phyloP scores from a whole-genome alignment of 2,113 vertebrate species.

The Calyptomena viridis region DNA sequence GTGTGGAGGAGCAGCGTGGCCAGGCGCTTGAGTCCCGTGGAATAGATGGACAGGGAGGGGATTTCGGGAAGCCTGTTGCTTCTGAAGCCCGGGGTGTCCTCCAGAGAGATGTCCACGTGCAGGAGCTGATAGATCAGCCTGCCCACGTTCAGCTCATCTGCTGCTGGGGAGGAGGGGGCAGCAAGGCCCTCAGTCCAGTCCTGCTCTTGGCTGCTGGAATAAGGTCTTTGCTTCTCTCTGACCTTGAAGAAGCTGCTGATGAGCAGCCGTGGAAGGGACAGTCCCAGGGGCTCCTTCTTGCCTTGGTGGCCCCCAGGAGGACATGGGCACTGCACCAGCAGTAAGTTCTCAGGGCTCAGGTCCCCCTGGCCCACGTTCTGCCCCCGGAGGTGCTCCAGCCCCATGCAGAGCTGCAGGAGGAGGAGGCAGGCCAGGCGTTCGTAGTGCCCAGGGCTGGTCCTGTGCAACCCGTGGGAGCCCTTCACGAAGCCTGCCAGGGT shows the following conservation, averaged over 20 bases:
- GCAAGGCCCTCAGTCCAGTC: not conserved
- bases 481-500: conserved; percentile 76
- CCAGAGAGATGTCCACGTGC: conserved; percentile 3
- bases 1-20: conserved; percentile 63
- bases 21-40: conserved; percentile 54
- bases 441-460: conserved; percentile 49
- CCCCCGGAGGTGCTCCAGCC: conserved; percentile 69
- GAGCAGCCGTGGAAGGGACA: conserved; percentile 70
- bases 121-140: conserved; percentile 73
- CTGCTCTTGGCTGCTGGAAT: not conserved
- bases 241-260: conserved; percentile 58
- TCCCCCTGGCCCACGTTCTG: conserved; percentile 4
- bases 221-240: not conserved
- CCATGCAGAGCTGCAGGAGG: conserved; percentile 78
- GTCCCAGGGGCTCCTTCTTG: not conserved
- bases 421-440: conserved; percentile 73
- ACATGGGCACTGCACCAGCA: conserved; percentile 58
- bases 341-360: conserved; percentile 69
- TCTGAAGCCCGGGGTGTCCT: not conserved
- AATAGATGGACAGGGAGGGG: conserved; percentile 55
- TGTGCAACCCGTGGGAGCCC: conserved; percentile 2
- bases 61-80: not conserved
- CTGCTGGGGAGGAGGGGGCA: not conserved
- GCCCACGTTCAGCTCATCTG: conserved; percentile 67
- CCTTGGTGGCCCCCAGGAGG: not conserved